Conservation (phyloP, 2,797 vertebrate species). For the Pipistrellus nathusii region DNA sequence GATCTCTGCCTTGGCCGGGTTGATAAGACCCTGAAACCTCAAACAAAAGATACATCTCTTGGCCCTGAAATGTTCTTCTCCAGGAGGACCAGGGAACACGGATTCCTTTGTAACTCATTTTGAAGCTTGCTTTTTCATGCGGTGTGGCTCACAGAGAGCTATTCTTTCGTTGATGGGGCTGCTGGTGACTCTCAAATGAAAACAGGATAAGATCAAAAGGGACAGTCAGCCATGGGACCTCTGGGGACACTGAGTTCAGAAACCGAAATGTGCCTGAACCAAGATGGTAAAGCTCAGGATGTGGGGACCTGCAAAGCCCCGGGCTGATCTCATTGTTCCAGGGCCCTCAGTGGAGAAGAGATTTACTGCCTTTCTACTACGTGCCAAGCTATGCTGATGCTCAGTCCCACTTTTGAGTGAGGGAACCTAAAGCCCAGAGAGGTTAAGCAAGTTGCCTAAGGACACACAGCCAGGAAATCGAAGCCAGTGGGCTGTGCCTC, state of each 20-base stretch:
- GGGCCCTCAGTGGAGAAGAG: background rate
- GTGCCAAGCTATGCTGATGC: background rate
- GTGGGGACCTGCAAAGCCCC: background rate
- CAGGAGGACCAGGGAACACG: background rate
- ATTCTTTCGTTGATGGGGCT: background rate
- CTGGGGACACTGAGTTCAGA: background rate
- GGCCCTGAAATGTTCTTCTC: background rate
- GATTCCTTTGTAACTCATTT: background rate
- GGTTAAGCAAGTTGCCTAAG: background rate
- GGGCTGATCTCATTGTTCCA: background rate
- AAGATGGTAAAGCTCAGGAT: background rate
- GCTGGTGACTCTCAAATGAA: background rate
- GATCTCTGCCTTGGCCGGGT: background rate
- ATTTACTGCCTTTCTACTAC: background rate
- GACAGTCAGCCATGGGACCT: background rate
- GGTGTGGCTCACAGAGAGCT: background rate
- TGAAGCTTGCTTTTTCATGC: constrained; percentile 28
- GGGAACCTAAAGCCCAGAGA: background rate
- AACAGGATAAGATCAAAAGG: constrained; percentile 2
- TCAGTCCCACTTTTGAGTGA: background rate
- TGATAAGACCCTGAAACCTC: background rate
- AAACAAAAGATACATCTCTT: background rate
- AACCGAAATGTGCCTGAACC: background rate
- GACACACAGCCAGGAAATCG: background rate
- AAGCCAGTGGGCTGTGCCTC: background rate